phyloP scores from a whole-genome alignment of 2,888 invertebrate genomes.

The Drosophila suboccidentalis region DNA sequence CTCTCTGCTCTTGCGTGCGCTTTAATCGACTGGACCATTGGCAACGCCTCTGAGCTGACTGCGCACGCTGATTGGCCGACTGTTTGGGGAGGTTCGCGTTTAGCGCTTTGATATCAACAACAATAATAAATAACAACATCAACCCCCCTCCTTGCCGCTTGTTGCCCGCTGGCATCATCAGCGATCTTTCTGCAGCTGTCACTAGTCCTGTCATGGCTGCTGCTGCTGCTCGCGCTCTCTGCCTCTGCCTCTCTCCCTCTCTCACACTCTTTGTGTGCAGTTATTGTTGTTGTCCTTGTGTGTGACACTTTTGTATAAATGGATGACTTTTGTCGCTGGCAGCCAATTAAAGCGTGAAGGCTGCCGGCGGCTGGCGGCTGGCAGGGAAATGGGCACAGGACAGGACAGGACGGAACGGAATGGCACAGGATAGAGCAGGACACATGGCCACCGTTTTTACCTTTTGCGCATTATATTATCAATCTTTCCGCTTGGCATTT shows the following conservation, averaged over 20 bases:
- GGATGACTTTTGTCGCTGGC: constrained; percentile 80
- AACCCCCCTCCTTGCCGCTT: constrained; percentile 34
- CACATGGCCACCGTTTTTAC: constrained; percentile 53
- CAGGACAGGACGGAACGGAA: constrained; percentile 14
- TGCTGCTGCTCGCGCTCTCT: constrained; percentile 16
- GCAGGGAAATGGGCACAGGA: constrained; percentile 31
- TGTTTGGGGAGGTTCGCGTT: constrained; percentile 61
- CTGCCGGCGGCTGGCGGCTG: constrained; percentile 72
- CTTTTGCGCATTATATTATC: constrained; percentile 70
- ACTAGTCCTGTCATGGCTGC: constrained; percentile 59
- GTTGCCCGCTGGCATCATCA: constrained; percentile 33
- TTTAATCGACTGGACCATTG: constrained; percentile 63
- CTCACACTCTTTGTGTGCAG: constrained; percentile 1
- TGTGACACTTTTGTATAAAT: constrained; percentile 73
- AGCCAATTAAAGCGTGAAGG: constrained; percentile 85
- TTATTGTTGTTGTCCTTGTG: constrained; percentile 39
- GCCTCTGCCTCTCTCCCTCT: constrained; percentile 8
- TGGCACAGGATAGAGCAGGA: constrained; percentile 50
- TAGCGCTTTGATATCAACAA: constrained; percentile 72
- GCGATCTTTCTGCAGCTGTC: constrained; percentile 71
- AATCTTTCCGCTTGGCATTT: constrained; percentile 79
- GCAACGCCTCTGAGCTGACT: constrained; percentile 58
- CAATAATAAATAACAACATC: constrained; percentile 53
- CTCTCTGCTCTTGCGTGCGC: constrained; percentile 34
- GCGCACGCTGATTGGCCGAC: constrained; percentile 68